Base-by-base conservation (phyloP, 2,113 vertebrate genomes). In the Connochaetes taurinus region DNA sequence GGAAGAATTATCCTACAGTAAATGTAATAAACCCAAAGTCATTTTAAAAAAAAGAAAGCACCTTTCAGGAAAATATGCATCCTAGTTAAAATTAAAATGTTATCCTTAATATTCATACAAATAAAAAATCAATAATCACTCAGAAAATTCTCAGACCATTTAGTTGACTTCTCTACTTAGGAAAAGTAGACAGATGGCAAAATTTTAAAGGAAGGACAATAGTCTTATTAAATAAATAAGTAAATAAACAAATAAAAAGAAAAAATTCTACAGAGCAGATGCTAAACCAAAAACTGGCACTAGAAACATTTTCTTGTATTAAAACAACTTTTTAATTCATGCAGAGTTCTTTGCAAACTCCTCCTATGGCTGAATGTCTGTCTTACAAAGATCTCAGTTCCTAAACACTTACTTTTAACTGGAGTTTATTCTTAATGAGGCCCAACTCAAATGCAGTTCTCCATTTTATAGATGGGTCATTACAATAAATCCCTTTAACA, bases 81-180 rank as follows among this genome's bases (percentile, higher is more conserved):
- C 94, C 82, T 94, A 96, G 87, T 98, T 98, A 98, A 97, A 98
- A 98, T 94, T 76, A 96, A 98, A 98, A n/a, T 15, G 47, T 95
- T 98, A 97, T 92, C 88, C 19, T 96, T 98, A 84, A 80, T 71
- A 91, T 67, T 98, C 11, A 82, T 94, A 86, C 78, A 97, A 94
- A 47, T 94, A 95, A 67, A 13, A 96, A 96, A 95, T 55, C 57
- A 67, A 57, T 47, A 97, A 91, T 50, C 91, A 96, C 55, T 97
- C 83, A 62, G 27, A 93, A 95, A 95, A 92, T 90, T 96, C 80
- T 57, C 88, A 96, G 36, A 57, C 19, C 27, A 91, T 3, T 50
- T 80, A 33, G 13, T 27, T 93, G 55, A 89, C 12, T 86, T 98
- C 12, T 91, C 40, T 36, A 83, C 81, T 96, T 74, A 93, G 43